Conservation (phyloP, 2,113 vertebrate genomes). For the Bagarius yarrelli region DNA sequence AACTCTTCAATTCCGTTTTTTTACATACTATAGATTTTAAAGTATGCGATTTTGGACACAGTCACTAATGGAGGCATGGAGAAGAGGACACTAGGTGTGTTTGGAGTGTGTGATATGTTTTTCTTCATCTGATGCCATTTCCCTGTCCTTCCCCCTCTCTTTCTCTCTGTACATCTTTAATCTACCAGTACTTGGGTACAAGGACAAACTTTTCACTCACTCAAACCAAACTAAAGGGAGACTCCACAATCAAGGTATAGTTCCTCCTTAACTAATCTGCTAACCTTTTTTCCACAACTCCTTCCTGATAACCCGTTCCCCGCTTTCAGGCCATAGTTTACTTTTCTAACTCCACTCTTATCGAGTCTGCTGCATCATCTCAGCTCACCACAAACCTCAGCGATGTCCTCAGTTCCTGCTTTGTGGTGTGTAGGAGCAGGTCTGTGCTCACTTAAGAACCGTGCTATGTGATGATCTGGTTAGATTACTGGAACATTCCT, state of each 20-base stretch:
- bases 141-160: slow-evolving; percentile 59
- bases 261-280: slow-evolving; percentile 42
- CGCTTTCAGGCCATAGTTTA: not conserved
- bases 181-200: slow-evolving; percentile 91
- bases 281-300: not conserved
- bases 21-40: too few species aligned
- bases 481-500: not conserved
- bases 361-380: not conserved
- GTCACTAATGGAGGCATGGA: not conserved
- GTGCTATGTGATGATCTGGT: not conserved
- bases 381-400: slow-evolving; percentile 15
- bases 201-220: slow-evolving; percentile 93
- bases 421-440: slow-evolving; percentile 39
- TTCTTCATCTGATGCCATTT: slow-evolving; percentile 57
- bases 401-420: not conserved
- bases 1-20: too few species aligned
- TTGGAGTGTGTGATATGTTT: slow-evolving; percentile 25
- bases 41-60: too few species aligned
- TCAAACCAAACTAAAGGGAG: slow-evolving; percentile 86
- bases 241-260: slow-evolving; percentile 87
- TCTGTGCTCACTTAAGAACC: slow-evolving; percentile 9
- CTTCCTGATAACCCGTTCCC: not conserved
- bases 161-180: slow-evolving; percentile 66
- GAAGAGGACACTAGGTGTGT: not conserved
- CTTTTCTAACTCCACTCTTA: not conserved